Conservation (phyloP, 2,797 vertebrate species). For the Chelonia mydas region DNA sequence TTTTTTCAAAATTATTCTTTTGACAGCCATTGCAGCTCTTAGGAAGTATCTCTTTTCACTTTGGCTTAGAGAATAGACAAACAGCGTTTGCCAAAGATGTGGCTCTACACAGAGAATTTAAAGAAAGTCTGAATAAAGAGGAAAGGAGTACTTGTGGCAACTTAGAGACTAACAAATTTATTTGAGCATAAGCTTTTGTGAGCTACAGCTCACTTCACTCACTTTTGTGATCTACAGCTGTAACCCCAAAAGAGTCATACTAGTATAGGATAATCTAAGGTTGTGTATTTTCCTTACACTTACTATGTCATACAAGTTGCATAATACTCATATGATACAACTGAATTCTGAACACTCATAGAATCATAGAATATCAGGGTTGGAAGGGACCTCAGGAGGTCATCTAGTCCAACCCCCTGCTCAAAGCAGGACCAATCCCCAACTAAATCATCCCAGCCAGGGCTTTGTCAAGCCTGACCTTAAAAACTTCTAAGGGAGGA, state of each 20-base stretch:
- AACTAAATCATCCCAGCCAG: no score
- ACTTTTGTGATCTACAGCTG: no score
- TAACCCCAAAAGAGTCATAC: neutral
- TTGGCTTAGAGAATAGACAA: neutral
- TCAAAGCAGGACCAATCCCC: no score
- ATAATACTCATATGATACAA: neutral
- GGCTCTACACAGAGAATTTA: neutral
- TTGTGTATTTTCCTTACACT: neutral
- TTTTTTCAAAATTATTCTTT: neutral
- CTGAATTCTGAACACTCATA: neutral
- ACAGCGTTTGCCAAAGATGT: neutral
- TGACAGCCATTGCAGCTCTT: neutral
- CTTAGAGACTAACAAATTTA: no score
- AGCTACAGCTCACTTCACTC: no score
- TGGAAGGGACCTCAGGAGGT: no score
- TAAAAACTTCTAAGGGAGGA: no score
- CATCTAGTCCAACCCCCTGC: no score
- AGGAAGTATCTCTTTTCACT: neutral
- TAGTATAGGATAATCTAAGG: neutral
- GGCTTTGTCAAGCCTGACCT: no score
- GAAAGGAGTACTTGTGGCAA: no score
- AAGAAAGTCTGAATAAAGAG: neutral
- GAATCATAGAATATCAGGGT: no score
- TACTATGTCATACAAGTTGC: neutral
- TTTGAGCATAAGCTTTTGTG: no score